Percentiles rank a stretch among this genome's conserved stretches.
phyloP scores from a whole-genome alignment of 2,888 invertebrate genomes.

The Mayetiola destructor region DNA sequence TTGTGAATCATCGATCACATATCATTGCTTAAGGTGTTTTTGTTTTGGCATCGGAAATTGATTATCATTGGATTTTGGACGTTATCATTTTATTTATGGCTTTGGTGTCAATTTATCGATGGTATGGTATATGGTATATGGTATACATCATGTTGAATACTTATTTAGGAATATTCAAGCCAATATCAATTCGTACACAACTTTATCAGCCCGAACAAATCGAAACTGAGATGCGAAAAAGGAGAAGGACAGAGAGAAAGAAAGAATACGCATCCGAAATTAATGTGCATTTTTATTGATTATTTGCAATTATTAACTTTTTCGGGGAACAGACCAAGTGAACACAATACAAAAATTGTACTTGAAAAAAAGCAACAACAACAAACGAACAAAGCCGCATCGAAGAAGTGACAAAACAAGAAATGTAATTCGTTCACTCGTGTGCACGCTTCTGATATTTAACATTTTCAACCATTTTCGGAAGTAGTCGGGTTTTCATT shows the following conservation, averaged over 20 bases:
- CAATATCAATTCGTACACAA: not conserved
- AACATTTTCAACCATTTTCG: not conserved
- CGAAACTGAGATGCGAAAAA: no score
- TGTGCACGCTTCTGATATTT: not conserved
- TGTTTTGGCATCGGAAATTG: not conserved
- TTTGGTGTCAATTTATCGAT: conserved; percentile 2
- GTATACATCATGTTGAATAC: no score
- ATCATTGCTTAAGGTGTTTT: conserved; percentile 10
- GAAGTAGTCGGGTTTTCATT: no score
- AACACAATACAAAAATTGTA: not conserved
- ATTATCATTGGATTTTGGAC: conserved; percentile 7
- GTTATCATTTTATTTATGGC: conserved; percentile 5
- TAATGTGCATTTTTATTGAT: conserved; percentile 7
- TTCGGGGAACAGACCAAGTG: not conserved
- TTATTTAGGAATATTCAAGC: no score
- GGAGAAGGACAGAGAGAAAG: no score
- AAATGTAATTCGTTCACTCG: not conserved
- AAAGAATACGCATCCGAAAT: not conserved
- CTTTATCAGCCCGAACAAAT: no score
- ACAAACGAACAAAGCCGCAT: not conserved
- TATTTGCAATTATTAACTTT: not conserved
- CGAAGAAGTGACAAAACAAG: not conserved
- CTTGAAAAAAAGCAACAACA: not conserved
- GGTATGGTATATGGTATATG: no score
- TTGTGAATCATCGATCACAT: no score